Percentiles rank a stretch among this genome's conserved stretches.
These are phyloP conservation scores for Engraulis encrasicolus DNA, from an alignment of 2,113 vertebrate species.

Conservation along the genomic window DNA sequence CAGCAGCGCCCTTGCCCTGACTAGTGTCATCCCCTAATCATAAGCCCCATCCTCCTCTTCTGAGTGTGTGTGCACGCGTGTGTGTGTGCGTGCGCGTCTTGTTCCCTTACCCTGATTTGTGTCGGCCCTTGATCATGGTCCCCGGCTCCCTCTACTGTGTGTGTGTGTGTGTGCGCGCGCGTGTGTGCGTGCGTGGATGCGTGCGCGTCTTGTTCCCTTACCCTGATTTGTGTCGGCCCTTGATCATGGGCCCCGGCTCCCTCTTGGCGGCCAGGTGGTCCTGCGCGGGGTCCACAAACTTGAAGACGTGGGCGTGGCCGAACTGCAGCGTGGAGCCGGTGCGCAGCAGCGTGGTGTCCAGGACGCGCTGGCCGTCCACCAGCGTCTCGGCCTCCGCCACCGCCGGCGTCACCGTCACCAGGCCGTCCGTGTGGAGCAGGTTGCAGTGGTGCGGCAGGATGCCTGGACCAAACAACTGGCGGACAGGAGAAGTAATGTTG, in stretches of 20 bases:
- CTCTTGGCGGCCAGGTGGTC: slow-evolving; percentile 86
- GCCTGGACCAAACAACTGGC: slow-evolving; percentile 90
- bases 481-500: not conserved
- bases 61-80: too few species aligned
- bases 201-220: slow-evolving; percentile 53
- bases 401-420: slow-evolving; percentile 92
- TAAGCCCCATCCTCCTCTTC: too few species aligned
- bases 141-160: too few species aligned
- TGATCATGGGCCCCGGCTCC: slow-evolving; percentile 81
- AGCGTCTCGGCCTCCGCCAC: slow-evolving; percentile 91
- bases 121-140: too few species aligned
- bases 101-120: too few species aligned
- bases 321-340: slow-evolving; percentile 94
- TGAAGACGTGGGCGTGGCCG: slow-evolving; percentile 90
- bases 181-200: not conserved
- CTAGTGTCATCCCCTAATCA: too few species aligned
- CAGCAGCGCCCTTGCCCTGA: too few species aligned
- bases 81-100: too few species aligned
- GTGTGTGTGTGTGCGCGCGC: not conserved
- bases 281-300: slow-evolving; percentile 95
- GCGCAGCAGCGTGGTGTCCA: slow-evolving; percentile 91
- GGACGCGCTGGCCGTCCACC: slow-evolving; percentile 89
- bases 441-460: slow-evolving; percentile 96
- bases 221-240: slow-evolving; percentile 88
- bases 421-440: slow-evolving; percentile 94